Percentiles rank a stretch among this genome's conserved stretches.
Evolutionary conservation across 1,140 invertebrate genomes (phyloP).

Genomic region (Nylanderia fulva): DNA sequence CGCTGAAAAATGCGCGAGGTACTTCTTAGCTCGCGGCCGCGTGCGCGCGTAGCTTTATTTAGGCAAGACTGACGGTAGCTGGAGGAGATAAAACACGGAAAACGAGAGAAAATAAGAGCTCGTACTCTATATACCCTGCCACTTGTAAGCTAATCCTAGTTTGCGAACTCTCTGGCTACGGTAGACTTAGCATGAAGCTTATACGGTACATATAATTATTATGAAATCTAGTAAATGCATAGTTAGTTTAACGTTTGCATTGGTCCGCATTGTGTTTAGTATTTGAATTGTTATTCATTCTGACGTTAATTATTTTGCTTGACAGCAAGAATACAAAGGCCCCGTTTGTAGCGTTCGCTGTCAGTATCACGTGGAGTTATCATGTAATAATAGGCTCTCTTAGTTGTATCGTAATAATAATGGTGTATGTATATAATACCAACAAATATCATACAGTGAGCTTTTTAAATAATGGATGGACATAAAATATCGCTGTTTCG

Average conservation of each 20-base stretch:
- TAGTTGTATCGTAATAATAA: constrained; percentile 28
- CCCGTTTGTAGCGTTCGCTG: not conserved
- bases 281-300: constrained; percentile 26
- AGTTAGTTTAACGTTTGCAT: not conserved
- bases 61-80: not conserved
- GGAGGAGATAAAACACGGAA: not conserved
- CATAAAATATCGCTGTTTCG: not conserved
- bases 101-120: no score
- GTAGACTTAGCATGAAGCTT: not conserved
- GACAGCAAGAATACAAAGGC: constrained; percentile 49
- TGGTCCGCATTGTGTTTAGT: constrained; percentile 44
- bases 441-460: not conserved
- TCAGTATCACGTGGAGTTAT: constrained; percentile 34
- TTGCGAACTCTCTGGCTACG: not conserved
- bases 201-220: constrained; percentile 6
- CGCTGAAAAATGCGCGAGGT: not conserved
- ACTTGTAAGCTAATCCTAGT: constrained; percentile 31
- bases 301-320: constrained; percentile 58
- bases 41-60: not conserved
- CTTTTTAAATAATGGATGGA: not conserved
- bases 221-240: constrained; percentile 20
- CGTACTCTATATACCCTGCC: no score
- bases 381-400: constrained; percentile 29
- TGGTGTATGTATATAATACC: not conserved
- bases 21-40: not conserved